A percentile compares a stretch with the other conserved stretches of the same genome.
phyloP scores from a whole-genome alignment of 2,113 vertebrate genomes.

The Engystomops pustulosus region DNA sequence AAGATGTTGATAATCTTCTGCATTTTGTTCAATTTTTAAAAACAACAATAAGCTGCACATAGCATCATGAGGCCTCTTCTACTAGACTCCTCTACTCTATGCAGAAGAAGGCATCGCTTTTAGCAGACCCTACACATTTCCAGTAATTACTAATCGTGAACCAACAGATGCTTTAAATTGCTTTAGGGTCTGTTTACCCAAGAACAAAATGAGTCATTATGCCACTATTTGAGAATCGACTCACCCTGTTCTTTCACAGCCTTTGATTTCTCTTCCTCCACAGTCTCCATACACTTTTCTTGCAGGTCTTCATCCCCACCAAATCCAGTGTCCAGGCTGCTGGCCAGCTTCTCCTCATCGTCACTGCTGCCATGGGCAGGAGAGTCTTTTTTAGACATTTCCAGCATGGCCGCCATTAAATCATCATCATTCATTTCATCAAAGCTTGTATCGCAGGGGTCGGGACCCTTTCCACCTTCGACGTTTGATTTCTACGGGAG shows the following conservation, averaged over 20 bases:
- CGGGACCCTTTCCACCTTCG: slow-evolving; percentile 69
- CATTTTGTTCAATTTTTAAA: too few species aligned
- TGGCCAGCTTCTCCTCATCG: slow-evolving; percentile 82
- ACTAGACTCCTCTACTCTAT: too few species aligned
- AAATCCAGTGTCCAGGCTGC: slow-evolving; percentile 94
- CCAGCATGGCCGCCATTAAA: slow-evolving; percentile 89
- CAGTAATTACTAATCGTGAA: too few species aligned
- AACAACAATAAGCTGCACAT: too few species aligned
- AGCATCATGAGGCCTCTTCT: too few species aligned
- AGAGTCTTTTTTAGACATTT: slow-evolving; percentile 87
- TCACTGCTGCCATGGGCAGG: slow-evolving; percentile 68
- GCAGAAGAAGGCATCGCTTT: too few species aligned
- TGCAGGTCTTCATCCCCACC: slow-evolving; percentile 88
- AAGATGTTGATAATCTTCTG: too few species aligned
- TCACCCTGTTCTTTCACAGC: slow-evolving; percentile 71
- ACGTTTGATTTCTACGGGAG: slow-evolving; percentile 3
- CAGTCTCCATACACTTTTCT: slow-evolving; percentile 80
- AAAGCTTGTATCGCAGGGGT: slow-evolving; percentile 74
- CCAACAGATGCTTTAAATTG: too few species aligned
- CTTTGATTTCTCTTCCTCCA: slow-evolving; percentile 83
- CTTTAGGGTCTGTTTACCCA: too few species aligned
- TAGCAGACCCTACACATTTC: too few species aligned
- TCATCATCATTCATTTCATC: slow-evolving; percentile 90
- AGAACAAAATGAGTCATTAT: too few species aligned
- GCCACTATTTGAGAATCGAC: too few species aligned